Percentiles rank a stretch among this genome's conserved stretches.
Evolutionary conservation across 2,113 vertebrate species (phyloP).

Genomic region (Castor canadensis): DNA sequence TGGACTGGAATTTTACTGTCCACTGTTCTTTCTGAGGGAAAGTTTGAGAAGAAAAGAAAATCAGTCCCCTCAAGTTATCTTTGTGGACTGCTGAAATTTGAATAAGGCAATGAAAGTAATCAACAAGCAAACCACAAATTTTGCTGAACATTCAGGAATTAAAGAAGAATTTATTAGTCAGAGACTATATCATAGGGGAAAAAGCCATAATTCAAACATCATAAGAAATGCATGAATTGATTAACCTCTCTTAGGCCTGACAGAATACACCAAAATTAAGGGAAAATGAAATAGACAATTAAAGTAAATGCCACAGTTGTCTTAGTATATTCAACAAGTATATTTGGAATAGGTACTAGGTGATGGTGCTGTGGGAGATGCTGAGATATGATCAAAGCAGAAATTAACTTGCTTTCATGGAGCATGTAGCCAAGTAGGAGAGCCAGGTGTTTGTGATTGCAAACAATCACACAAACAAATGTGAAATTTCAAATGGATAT

Average conservation of each 20-base stretch:
- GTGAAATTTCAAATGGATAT: not conserved
- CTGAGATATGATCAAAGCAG: not conserved
- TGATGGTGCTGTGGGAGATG: not conserved
- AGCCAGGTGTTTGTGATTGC: not conserved
- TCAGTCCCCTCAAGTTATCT: not conserved
- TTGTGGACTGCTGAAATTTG: not conserved
- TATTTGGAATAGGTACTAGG: not conserved
- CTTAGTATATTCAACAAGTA: not conserved
- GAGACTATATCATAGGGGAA: not conserved
- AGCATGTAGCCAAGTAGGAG: not conserved
- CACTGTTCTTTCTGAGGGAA: slow-evolving; percentile 2
- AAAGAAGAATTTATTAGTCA: not conserved
- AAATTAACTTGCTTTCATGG: not conserved
- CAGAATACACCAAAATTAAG: not conserved
- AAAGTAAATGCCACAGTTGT: not conserved
- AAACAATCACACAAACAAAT: not conserved
- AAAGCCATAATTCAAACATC: not conserved
- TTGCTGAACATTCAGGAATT: not conserved
- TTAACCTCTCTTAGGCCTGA: not conserved
- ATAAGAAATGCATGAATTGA: not conserved
- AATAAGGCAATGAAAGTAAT: not conserved
- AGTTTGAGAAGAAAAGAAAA: slow-evolving; percentile 36
- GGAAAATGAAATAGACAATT: not conserved
- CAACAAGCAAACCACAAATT: not conserved
- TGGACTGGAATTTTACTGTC: slow-evolving; percentile 49